Evolutionary conservation across 2,888 invertebrate genomes (phyloP).

Genomic region (Tenodera sinensis): DNA sequence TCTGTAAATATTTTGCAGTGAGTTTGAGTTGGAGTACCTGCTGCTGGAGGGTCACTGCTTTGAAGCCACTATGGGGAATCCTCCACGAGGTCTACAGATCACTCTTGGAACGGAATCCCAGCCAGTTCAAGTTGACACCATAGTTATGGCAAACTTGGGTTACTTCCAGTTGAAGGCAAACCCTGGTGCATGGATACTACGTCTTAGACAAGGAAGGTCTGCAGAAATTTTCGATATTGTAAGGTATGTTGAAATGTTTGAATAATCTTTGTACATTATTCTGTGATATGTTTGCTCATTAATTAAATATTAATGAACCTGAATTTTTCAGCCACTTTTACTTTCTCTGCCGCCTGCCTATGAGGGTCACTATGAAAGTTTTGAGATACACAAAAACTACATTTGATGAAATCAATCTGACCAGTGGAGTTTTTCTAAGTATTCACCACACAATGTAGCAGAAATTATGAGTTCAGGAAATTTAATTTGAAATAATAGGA

Average conservation of each 20-base stretch:
- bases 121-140: slow-evolving; percentile 86
- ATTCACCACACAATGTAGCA: too few relatives aligned
- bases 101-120: slow-evolving; percentile 80
- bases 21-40: slow-evolving; percentile 93
- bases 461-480: too few relatives aligned
- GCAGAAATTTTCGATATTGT: slow-evolving; percentile 92
- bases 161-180: slow-evolving; percentile 98
- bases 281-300: not conserved
- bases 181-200: slow-evolving; percentile 92
- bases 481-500: too few relatives aligned
- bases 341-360: too few relatives aligned
- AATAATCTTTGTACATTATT: not conserved
- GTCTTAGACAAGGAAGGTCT: slow-evolving; percentile 88
- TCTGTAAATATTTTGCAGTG: slow-evolving; percentile 55
- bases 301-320: not conserved
- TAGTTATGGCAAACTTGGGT: slow-evolving; percentile 99
- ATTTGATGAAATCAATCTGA: too few relatives aligned
- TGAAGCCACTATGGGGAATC: slow-evolving; percentile 84
- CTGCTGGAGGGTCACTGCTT: slow-evolving; percentile 96
- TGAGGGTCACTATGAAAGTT: too few relatives aligned
- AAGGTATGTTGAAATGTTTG: slow-evolving; percentile 48
- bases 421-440: too few relatives aligned
- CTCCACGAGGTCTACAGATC: slow-evolving; percentile 96
- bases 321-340: not conserved
- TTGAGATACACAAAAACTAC: too few relatives aligned